These are phyloP conservation scores for Parasteatoda lunata DNA, from an alignment of 2,888 invertebrate genomes.

Conservation along the genomic window DNA sequence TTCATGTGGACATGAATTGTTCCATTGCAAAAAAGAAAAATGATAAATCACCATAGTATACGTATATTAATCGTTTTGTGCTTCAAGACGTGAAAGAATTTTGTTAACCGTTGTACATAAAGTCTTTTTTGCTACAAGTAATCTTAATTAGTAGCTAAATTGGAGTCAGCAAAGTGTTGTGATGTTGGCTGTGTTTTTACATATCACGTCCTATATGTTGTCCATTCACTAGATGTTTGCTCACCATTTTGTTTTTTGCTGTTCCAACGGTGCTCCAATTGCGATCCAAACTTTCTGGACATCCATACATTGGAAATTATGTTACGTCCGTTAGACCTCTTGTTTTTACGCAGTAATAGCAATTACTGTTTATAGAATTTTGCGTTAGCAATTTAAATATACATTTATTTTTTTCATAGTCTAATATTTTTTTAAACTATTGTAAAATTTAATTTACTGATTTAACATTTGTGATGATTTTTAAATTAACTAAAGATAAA, in stretches of 20 bases:
- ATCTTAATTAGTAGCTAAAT: constrained; percentile 27
- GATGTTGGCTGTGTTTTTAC: constrained; percentile 63
- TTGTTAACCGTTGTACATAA: constrained; percentile 56
- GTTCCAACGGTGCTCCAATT: constrained; percentile 58
- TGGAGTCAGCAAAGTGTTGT: constrained; percentile 56
- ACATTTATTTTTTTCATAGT: too few species aligned
- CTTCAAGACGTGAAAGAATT: constrained; percentile 18
- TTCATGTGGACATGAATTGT: neutral
- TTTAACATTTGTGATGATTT: too few species aligned
- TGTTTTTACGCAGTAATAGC: too few species aligned
- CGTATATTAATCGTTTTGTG: constrained; percentile 56
- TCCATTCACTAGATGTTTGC: constrained; percentile 62
- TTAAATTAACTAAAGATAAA: too few species aligned
- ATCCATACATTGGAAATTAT: neutral
- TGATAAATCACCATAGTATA: constrained; percentile 49
- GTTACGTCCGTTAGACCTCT: neutral
- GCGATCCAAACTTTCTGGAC: constrained; percentile 22
- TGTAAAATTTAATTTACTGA: too few species aligned
- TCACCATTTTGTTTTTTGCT: constrained; percentile 50
- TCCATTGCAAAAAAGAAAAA: neutral
- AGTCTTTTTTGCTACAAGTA: constrained; percentile 35
- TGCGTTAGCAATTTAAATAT: too few species aligned
- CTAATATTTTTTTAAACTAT: too few species aligned
- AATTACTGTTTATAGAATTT: too few species aligned
- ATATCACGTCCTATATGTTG: constrained; percentile 63